Evolutionary conservation across 2,888 invertebrate genomes (phyloP).

Genomic region (Heteromyza rotundicornis): DNA sequence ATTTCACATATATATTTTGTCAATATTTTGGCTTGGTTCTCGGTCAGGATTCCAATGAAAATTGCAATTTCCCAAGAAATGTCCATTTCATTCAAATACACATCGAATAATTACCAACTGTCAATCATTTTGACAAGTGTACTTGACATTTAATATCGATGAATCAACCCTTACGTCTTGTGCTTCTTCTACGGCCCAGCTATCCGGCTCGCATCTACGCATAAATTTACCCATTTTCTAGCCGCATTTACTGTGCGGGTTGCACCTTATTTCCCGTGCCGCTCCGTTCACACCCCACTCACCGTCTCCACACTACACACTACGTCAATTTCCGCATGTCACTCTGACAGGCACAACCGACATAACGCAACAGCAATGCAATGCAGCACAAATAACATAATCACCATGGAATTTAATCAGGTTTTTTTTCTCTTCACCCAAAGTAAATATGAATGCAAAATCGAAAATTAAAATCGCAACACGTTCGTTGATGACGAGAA

Average conservation of each 20-base stretch:
- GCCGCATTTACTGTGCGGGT: constrained; percentile 44
- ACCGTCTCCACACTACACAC: constrained; percentile 34
- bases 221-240: constrained; percentile 46
- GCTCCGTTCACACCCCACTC: not conserved
- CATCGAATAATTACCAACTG: no score
- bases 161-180: not conserved
- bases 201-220: constrained; percentile 37
- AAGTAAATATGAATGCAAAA: not conserved
- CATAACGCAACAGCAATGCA: constrained; percentile 41
- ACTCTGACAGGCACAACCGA: constrained; percentile 33
- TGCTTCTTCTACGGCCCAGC: no score
- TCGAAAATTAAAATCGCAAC: constrained; percentile 1
- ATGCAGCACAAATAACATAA: constrained; percentile 50
- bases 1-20: no score
- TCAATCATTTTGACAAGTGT: not conserved
- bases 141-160: not conserved
- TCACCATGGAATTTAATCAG: constrained; percentile 30
- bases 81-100: no score
- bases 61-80: no score
- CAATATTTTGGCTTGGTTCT: no score
- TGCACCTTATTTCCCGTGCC: not conserved
- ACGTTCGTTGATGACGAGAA: not conserved
- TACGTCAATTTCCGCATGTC: constrained; percentile 52
- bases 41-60: no score
- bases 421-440: not conserved